Conservation (phyloP, 1,140 invertebrate genomes). For the Drosophila pachea region DNA sequence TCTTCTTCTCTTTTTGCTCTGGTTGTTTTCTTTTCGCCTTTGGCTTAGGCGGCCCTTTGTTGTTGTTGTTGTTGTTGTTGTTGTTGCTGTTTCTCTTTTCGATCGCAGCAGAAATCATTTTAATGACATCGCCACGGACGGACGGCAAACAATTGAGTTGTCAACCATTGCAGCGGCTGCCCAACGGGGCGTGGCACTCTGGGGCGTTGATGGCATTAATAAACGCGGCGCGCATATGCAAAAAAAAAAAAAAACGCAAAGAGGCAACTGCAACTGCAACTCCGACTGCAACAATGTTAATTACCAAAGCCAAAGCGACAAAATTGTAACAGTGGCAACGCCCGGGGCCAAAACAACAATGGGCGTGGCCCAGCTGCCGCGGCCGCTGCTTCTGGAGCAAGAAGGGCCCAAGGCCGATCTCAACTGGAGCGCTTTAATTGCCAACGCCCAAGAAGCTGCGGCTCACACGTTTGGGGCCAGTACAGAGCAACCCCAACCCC, state of each 20-base stretch:
- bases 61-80: constrained; percentile 37
- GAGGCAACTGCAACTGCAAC: constrained; percentile 20
- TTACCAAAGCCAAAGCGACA: constrained; percentile 53
- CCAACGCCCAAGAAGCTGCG: constrained; percentile 11
- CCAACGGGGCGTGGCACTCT: constrained; percentile 15
- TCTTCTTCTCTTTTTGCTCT: constrained; percentile 20
- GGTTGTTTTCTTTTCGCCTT: constrained; percentile 28
- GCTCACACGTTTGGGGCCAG: constrained; percentile 6
- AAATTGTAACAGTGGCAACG: constrained; percentile 71
- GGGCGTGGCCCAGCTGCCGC: constrained; percentile 47
- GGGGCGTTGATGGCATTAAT: constrained; percentile 73
- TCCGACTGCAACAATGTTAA: constrained; percentile 44
- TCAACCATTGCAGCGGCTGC: constrained; percentile 11
- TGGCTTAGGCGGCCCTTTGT: constrained; percentile 51
- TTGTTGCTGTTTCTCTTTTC: constrained; percentile 33
- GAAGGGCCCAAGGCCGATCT: constrained; percentile 64
- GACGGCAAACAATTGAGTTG: constrained; percentile 37
- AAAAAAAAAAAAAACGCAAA: constrained; percentile 14
- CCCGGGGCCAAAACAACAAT: constrained; percentile 28
- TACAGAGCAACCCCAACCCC: not conserved
- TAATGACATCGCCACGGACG: constrained; percentile 62
- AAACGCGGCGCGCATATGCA: constrained; percentile 66
- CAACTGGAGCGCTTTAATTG: constrained; percentile 56
- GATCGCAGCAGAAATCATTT: constrained; percentile 63
- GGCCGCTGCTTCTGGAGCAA: constrained; percentile 9